Evolutionary conservation across 1,140 invertebrate genomes (phyloP).

Genomic region (Euura lappo): DNA sequence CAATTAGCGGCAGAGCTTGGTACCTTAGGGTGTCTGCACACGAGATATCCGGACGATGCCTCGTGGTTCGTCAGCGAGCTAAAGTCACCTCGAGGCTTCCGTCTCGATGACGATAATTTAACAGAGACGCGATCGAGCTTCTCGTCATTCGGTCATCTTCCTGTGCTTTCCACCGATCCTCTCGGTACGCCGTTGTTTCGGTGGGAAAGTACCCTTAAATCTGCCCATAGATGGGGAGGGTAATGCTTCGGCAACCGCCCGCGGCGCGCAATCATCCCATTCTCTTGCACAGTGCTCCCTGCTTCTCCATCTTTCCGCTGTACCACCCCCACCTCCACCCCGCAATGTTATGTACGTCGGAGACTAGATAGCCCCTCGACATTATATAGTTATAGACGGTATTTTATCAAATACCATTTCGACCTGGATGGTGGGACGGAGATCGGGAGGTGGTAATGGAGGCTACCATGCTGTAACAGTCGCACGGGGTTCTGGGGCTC

Average conservation of each 20-base stretch:
- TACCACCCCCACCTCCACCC: background rate
- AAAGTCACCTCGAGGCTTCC: background rate
- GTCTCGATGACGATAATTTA: no score
- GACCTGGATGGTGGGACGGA: slow-evolving; percentile 36
- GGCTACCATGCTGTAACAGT: background rate
- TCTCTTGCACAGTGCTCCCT: slow-evolving; percentile 30
- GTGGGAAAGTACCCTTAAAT: background rate
- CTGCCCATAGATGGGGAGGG: slow-evolving; percentile 19
- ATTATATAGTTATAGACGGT: slow-evolving; percentile 12
- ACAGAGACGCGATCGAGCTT: no score
- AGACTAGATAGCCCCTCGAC: background rate
- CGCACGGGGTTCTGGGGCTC: no score
- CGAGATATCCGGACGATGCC: slow-evolving; percentile 21
- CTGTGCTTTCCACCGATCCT: no score
- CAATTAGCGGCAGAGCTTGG: slow-evolving; percentile 60
- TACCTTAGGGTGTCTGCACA: slow-evolving; percentile 58
- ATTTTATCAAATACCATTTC: slow-evolving; percentile 44
- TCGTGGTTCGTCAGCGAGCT: background rate
- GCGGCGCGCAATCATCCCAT: slow-evolving; percentile 44
- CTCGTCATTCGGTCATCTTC: no score
- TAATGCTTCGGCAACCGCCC: slow-evolving; percentile 37
- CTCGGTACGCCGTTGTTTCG: background rate
- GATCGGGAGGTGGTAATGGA: slow-evolving; percentile 35
- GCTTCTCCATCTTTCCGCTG: slow-evolving; percentile 7
- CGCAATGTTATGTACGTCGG: background rate